These are phyloP conservation scores for Rhinoraja longicauda DNA, from an alignment of 2,797 vertebrate genomes.

Conservation along the genomic window DNA sequence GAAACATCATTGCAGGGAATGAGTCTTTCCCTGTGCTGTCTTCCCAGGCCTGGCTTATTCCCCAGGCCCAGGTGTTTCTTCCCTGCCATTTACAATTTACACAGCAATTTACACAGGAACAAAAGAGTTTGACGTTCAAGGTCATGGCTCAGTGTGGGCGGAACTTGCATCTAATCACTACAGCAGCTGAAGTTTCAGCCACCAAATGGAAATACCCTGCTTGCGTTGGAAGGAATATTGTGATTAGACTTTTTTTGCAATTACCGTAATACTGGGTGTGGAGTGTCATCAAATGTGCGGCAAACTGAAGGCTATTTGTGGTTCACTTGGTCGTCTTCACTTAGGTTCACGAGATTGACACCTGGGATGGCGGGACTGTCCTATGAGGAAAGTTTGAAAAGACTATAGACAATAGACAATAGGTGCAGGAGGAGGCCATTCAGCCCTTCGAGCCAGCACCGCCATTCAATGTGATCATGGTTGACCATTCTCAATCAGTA, in stretches of 20 bases:
- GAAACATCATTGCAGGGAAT: not conserved
- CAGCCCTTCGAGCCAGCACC: too few species aligned
- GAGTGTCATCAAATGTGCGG: not conserved
- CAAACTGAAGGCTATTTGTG: not conserved
- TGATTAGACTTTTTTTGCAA: not conserved
- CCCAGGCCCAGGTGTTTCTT: not conserved
- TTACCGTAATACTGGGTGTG: not conserved
- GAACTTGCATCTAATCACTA: not conserved
- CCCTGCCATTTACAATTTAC: too few species aligned
- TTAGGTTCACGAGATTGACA: too few species aligned
- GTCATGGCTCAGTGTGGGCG: not conserved
- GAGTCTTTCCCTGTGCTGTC: not conserved
- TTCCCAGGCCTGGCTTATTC: not conserved
- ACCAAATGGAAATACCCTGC: not conserved
- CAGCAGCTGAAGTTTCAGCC: not conserved
- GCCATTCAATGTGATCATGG: too few species aligned
- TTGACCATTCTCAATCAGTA: too few species aligned
- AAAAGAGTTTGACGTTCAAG: not conserved
- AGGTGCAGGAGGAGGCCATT: too few species aligned
- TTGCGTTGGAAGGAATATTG: not conserved
- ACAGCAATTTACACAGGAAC: not conserved
- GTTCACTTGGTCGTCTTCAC: not conserved
- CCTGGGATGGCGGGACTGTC: too few species aligned
- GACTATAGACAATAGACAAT: too few species aligned
- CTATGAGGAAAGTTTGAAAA: too few species aligned